A percentile compares a stretch with the other conserved stretches of the same genome.
Evolutionary conservation across 2,113 vertebrate genomes (phyloP).

Genomic region (Hystrix cristata): DNA sequence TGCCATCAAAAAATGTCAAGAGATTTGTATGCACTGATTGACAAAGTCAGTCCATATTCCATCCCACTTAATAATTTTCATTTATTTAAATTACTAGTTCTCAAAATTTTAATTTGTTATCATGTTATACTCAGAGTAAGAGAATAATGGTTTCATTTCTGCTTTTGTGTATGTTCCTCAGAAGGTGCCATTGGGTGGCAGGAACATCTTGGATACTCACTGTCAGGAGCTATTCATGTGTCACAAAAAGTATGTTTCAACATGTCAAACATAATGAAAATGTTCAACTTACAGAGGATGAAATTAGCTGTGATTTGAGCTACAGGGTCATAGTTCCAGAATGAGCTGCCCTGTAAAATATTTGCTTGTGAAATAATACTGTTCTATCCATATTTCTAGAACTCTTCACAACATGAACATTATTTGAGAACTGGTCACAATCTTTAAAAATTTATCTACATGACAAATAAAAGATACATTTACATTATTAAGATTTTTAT

Average conservation of each 20-base stretch:
- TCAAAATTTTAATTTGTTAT: background rate
- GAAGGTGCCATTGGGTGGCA: background rate
- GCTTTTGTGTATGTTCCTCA: background rate
- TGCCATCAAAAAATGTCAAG: background rate
- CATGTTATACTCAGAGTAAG: background rate
- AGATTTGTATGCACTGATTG: background rate
- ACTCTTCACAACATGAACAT: background rate
- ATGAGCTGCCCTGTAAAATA: background rate
- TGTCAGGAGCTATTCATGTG: background rate
- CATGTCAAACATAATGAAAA: background rate
- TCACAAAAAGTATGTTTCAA: conserved; percentile 1
- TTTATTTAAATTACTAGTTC: background rate
- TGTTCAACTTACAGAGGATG: conserved; percentile 1
- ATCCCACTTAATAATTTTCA: background rate
- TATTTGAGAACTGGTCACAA: background rate
- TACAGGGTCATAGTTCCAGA: background rate
- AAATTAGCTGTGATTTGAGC: background rate
- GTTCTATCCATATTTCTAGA: background rate
- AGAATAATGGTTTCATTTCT: background rate
- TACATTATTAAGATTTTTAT: background rate
- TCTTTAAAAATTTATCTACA: background rate
- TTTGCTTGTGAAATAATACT: background rate
- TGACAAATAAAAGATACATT: background rate
- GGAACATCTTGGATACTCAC: background rate
- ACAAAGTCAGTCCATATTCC: background rate